These are phyloP conservation scores for Gymnothorax reevesii DNA, from an alignment of 2,797 vertebrate genomes.

Conservation along the genomic window DNA sequence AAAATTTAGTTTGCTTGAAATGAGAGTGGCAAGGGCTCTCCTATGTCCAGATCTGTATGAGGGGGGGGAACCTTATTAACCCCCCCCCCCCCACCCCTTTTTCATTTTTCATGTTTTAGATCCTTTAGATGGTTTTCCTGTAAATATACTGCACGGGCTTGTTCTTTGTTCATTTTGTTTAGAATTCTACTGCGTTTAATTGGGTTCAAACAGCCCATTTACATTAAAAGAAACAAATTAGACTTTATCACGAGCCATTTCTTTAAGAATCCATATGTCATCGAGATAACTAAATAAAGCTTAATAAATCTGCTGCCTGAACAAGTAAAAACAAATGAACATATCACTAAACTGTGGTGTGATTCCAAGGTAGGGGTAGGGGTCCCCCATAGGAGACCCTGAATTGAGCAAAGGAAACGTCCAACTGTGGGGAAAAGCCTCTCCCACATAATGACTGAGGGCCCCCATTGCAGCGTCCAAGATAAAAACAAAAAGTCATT, in stretches of 20 bases:
- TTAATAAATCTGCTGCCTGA: constrained; percentile 26
- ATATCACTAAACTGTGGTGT: constrained; percentile 1
- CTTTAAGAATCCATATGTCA: background rate
- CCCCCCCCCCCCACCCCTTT: too few relatives aligned
- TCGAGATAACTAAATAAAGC: background rate
- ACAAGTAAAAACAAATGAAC: constrained; percentile 21
- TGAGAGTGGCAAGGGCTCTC: too few relatives aligned
- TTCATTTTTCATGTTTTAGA: too few relatives aligned
- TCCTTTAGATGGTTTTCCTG: too few relatives aligned
- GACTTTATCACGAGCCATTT: background rate
- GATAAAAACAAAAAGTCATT: background rate
- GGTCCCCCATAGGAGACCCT: constrained; percentile 30
- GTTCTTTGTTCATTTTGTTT: too few relatives aligned
- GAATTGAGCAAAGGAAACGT: constrained; percentile 14
- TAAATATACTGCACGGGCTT: too few relatives aligned
- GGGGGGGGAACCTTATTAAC: too few relatives aligned
- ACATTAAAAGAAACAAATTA: too few relatives aligned
- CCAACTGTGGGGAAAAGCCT: constrained; percentile 27
- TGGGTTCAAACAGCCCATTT: too few relatives aligned
- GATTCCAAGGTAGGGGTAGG: constrained; percentile 33
- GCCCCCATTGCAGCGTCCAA: constrained; percentile 13
- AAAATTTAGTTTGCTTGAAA: too few relatives aligned
- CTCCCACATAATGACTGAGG: constrained; percentile 8
- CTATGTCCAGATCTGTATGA: too few relatives aligned
- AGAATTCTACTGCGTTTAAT: too few relatives aligned